These are phyloP conservation scores for Triplophysa rosa DNA, from an alignment of 2,113 vertebrate genomes.

Conservation along the genomic window DNA sequence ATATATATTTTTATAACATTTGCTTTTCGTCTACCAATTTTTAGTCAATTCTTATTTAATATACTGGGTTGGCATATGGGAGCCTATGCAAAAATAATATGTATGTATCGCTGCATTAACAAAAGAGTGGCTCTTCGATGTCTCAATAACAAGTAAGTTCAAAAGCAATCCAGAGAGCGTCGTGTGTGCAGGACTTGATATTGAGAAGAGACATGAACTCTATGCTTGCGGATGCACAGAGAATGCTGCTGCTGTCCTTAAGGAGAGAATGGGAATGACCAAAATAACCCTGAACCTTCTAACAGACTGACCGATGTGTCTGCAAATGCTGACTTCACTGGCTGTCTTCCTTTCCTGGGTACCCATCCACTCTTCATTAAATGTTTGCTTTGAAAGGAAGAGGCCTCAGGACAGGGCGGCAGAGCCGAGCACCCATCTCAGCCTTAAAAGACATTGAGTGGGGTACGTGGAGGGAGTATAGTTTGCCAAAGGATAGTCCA, in stretches of 20 bases:
- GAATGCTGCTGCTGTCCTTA: conserved; percentile 25
- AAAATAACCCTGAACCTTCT: conserved; percentile 6
- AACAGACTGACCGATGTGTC: conserved; percentile 27
- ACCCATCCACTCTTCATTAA: conserved; percentile 15
- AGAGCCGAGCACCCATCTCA: not conserved
- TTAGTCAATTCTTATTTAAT: conserved; percentile 85
- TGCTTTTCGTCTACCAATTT: conserved; percentile 70
- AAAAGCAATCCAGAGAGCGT: conserved; percentile 3
- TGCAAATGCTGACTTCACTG: not conserved
- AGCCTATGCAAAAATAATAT: conserved; percentile 25
- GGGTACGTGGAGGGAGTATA: not conserved
- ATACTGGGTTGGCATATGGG: conserved; percentile 79
- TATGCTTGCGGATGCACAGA: conserved; percentile 36
- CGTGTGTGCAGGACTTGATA: not conserved
- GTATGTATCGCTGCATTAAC: conserved; percentile 43
- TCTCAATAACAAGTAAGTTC: conserved; percentile 32
- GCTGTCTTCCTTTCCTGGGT: conserved; percentile 11
- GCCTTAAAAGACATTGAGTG: conserved; percentile 20
- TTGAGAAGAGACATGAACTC: conserved; percentile 35
- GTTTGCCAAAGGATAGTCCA: conserved; percentile 6
- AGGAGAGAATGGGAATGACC: not conserved
- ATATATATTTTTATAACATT: conserved; percentile 81
- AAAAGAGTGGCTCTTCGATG: conserved; percentile 21
- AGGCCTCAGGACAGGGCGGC: conserved; percentile 7
- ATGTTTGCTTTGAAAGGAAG: conserved; percentile 28